Base-by-base conservation (phyloP, 2,888 invertebrate genomes). In the Cosmorhoe ocellata region DNA sequence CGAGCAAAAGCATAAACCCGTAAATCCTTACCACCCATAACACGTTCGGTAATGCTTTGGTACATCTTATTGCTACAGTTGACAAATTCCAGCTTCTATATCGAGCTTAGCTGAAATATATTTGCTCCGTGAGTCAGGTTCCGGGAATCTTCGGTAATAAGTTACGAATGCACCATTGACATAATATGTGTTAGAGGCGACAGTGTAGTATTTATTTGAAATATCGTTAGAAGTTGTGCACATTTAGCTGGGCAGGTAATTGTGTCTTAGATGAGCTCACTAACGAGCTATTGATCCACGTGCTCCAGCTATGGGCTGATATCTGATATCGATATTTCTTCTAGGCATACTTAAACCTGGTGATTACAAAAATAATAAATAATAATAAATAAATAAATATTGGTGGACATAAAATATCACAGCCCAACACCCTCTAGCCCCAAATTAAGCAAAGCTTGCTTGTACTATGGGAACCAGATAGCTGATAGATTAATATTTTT, bases 51-150 rank as follows among this genome's bases (percentile, higher is more conserved):
- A 40, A 43, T 34, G 39, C 46, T 44, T 57, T 52, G 30, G 24
- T 33, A 56, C 46, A 27, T 59, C 46, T 47, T 53, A 50, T 58
- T 56, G 57, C 62, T 66, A 58, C 64, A 49, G 62, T 65, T 64
- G 63, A 69, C 63, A 62, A 66, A 77, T 77, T 75, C 76, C 74
- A 68, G 63, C 58, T 69, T 76, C 78, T 81, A 81, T 76, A 80
- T 79, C 71, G 68, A 67, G 73, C 66, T 63, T 64, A 63, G 70
- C 71, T 74, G 71, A 76, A 76, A 77, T 75, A 77, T 74, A 70
- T 71, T 76, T 69, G 72, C 69, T 73, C 70, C 68, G 70, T 80
- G 81, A 79, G 64, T 79, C 81, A 80, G 66, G 74, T 81, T 81
- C 81, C 67, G 62, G 74, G 81, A 81, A 80, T 69, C 63, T 63